Conservation (phyloP, 1,140 invertebrate genomes). For the Cheumatopsyche charites region DNA sequence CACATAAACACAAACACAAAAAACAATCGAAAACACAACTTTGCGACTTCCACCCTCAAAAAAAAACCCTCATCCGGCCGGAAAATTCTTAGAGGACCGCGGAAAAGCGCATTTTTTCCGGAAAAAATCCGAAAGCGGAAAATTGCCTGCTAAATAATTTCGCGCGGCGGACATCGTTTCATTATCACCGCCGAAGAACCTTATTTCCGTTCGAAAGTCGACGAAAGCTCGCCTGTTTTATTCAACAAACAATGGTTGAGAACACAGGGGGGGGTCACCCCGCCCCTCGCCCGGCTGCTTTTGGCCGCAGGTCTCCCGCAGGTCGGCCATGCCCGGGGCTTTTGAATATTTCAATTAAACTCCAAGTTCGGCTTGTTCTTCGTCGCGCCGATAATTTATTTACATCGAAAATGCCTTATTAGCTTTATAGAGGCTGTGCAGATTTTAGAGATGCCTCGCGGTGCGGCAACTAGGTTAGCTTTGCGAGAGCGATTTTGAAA, state of each 20-base stretch:
- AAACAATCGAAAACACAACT: too few relatives aligned
- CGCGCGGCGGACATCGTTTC: slow-evolving; percentile 25
- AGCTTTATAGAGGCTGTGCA: background rate
- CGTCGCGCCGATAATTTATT: slow-evolving; percentile 16
- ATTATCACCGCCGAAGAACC: slow-evolving; percentile 30
- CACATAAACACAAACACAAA: too few relatives aligned
- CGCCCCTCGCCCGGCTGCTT: background rate
- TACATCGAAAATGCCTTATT: slow-evolving; percentile 17
- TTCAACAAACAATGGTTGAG: slow-evolving; percentile 26
- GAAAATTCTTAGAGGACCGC: too few relatives aligned
- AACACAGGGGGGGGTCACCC: background rate
- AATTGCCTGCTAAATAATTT: slow-evolving; percentile 31
- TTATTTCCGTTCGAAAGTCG: slow-evolving; percentile 34
- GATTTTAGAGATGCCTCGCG: too few relatives aligned
- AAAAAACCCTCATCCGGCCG: too few relatives aligned
- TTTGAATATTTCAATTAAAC: slow-evolving; percentile 33
- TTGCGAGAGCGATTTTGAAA: too few relatives aligned
- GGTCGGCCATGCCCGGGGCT: background rate
- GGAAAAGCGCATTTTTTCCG: background rate
- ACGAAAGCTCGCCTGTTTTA: slow-evolving; percentile 20
- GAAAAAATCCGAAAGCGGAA: slow-evolving; percentile 6
- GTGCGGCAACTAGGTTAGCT: too few relatives aligned
- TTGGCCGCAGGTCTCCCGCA: background rate
- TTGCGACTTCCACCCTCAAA: too few relatives aligned
- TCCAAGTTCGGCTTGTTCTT: slow-evolving; percentile 3